phyloP scores from a whole-genome alignment of 2,888 invertebrate genomes.

The Drosophila limbata region DNA sequence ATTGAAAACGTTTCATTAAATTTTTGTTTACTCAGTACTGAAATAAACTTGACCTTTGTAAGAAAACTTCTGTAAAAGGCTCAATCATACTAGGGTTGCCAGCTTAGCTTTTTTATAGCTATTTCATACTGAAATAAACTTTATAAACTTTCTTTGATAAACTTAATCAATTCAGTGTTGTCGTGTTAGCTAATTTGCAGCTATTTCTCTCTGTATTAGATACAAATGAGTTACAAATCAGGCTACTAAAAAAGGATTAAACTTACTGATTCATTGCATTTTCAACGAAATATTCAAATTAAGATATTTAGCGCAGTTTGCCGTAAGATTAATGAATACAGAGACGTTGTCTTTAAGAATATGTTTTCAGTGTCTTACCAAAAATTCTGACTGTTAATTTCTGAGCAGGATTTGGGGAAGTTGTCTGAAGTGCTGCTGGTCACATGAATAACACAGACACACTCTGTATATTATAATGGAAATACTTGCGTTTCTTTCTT shows the following conservation, averaged over 20 bases:
- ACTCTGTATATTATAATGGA: background rate
- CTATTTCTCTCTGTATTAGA: too few species aligned
- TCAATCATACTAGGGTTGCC: background rate
- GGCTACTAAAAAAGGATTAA: too few species aligned
- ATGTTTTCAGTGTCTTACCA: background rate
- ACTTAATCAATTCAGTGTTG: too few species aligned
- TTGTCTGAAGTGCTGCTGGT: conserved; percentile 22
- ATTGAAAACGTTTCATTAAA: conserved; percentile 2
- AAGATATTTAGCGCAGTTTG: too few species aligned
- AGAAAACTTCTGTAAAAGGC: background rate
- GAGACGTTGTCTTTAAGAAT: background rate
- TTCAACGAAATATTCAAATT: too few species aligned
- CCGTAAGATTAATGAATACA: too few species aligned
- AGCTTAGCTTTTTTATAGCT: background rate
- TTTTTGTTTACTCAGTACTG: conserved; percentile 8
- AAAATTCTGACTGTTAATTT: conserved; percentile 37
- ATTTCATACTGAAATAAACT: too few species aligned
- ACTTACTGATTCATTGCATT: too few species aligned
- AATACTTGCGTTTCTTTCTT: conserved; percentile 54
- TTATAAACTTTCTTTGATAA: too few species aligned
- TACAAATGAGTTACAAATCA: too few species aligned
- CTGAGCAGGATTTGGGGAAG: conserved; percentile 10
- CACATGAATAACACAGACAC: conserved; percentile 22
- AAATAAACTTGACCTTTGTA: conserved; percentile 12
- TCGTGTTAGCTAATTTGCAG: too few species aligned